Percentiles rank a stretch among this genome's conserved stretches.
phyloP scores from a whole-genome alignment of 2,888 invertebrate genomes.

The Pemphredon lugubris region DNA sequence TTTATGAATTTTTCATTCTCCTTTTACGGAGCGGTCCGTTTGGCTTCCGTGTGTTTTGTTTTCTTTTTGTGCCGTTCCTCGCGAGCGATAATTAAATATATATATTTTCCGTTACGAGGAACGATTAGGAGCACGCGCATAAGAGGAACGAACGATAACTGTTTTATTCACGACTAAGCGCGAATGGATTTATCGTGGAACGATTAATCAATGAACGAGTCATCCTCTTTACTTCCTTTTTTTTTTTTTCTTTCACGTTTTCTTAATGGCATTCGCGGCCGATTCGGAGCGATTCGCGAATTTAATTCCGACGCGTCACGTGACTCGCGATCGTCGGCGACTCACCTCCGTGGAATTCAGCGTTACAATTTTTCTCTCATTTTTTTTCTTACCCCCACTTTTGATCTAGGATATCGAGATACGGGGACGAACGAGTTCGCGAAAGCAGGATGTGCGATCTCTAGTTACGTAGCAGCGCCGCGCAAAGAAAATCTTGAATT shows the following conservation, averaged over 20 bases:
- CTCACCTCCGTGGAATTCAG: constrained; percentile 20
- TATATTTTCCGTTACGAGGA: neutral
- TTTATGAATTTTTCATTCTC: constrained; percentile 1
- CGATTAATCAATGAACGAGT: constrained; percentile 7
- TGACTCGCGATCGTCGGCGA: neutral
- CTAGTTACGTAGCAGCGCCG: constrained; percentile 65
- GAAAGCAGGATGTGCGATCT: constrained; percentile 73
- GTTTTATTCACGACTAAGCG: neutral
- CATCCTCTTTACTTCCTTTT: neutral
- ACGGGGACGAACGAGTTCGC: constrained; percentile 37
- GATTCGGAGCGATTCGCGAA: constrained; percentile 6
- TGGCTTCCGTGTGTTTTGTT: too few relatives aligned
- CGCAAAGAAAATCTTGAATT: constrained; percentile 68
- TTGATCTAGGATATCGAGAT: constrained; percentile 35
- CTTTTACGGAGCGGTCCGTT: neutral
- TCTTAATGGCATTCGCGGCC: constrained; percentile 5
- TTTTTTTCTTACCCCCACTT: too few relatives aligned
- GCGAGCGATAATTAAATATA: neutral
- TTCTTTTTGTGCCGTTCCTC: neutral
- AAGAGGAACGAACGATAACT: neutral
- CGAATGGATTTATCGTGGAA: neutral
- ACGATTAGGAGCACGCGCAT: neutral
- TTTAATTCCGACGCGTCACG: constrained; percentile 1
- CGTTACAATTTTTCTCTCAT: neutral
- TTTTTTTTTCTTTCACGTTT: too few relatives aligned